These are phyloP conservation scores for Pangasianodon gigas DNA, from an alignment of 2,113 vertebrate genomes.

Conservation along the genomic window DNA sequence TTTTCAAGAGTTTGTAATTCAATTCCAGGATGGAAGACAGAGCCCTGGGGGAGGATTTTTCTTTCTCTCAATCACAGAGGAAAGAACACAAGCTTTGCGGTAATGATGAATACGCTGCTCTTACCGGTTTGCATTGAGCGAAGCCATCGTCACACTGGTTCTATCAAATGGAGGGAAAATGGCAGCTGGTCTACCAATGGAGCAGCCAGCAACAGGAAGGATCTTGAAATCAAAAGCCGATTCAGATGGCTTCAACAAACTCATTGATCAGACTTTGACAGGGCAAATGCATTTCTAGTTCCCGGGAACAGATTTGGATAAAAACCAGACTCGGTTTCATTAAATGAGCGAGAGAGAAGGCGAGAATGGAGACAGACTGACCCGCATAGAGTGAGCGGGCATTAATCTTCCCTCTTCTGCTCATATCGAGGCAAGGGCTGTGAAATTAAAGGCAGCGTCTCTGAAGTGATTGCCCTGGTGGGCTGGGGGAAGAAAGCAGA, in stretches of 20 bases:
- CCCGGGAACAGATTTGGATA: conserved; percentile 25
- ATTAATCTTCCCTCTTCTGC: conserved; percentile 54
- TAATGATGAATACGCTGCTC: conserved; percentile 58
- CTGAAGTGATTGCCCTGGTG: conserved; percentile 63
- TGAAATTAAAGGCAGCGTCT: conserved; percentile 68
- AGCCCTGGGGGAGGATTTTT: conserved; percentile 45
- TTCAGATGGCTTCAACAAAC: conserved; percentile 44
- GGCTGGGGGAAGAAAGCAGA: conserved; percentile 58
- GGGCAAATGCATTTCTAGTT: background rate
- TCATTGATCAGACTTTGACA: conserved; percentile 13
- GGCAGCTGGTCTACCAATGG: conserved; percentile 52
- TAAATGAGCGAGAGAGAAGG: conserved; percentile 67
- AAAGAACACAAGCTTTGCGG: conserved; percentile 57
- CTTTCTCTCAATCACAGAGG: conserved; percentile 62
- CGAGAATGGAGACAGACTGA: conserved; percentile 22
- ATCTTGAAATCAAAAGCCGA: conserved; percentile 48
- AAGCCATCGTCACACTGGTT: conserved; percentile 32
- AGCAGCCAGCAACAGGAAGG: conserved; percentile 49
- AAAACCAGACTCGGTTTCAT: conserved; percentile 66
- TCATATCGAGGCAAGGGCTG: conserved; percentile 72
- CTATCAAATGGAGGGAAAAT: background rate
- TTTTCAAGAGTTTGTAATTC: conserved; percentile 54
- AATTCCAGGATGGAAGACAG: conserved; percentile 57
- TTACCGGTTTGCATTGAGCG: conserved; percentile 16
- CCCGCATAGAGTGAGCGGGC: conserved; percentile 1